phyloP scores from a whole-genome alignment of 2,113 vertebrate species.

The Brachyhypopomus gauderio region DNA sequence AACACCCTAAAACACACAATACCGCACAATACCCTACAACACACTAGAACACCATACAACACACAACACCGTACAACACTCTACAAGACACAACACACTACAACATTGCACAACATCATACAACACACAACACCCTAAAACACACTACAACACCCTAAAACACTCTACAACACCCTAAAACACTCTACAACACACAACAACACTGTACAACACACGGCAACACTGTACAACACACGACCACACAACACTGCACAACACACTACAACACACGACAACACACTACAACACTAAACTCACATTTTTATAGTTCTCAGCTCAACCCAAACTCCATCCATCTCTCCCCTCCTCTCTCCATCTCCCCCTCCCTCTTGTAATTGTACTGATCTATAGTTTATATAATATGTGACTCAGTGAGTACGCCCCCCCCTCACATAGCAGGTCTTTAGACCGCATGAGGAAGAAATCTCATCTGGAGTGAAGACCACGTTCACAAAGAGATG shows the following conservation, averaged over 20 bases:
- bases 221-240: no score
- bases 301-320: constrained; percentile 24
- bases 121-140: no score
- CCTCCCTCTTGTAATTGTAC: not conserved
- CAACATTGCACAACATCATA: no score
- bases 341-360: not conserved
- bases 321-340: constrained; percentile 20
- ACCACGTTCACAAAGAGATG: not conserved
- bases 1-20: no score
- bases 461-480: no score
- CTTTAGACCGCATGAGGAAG: no score
- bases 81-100: no score
- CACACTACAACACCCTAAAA: no score
- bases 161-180: no score
- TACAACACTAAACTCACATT: not conserved
- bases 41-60: not conserved
- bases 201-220: no score
- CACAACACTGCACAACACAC: not conserved
- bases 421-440: not conserved
- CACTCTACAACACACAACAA: no score
- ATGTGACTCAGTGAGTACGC: not conserved
- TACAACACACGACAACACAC: not conserved
- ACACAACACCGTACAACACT: no score
- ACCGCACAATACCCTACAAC: not conserved
- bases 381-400: not conserved